Evolutionary conservation across 2,888 invertebrate genomes (phyloP).

Genomic region (Campaea margaritaria): DNA sequence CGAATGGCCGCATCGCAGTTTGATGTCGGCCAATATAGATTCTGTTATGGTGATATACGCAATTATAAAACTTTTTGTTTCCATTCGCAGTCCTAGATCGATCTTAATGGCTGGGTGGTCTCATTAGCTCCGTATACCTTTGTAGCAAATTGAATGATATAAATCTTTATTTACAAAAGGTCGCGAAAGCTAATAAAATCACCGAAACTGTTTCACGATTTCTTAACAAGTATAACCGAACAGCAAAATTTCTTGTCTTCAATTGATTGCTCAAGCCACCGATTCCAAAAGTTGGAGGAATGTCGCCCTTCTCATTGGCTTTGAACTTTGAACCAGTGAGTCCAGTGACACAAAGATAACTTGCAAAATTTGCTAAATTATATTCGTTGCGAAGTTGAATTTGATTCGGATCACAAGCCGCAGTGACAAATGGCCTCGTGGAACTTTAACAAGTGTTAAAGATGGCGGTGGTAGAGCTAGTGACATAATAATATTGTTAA

Average conservation of each 20-base stretch:
- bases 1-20: constrained; percentile 67
- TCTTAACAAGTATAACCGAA: constrained; percentile 6
- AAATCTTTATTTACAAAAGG: constrained; percentile 22
- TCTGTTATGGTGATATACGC: constrained; percentile 62
- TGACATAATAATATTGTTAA: no score
- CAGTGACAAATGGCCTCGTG: no score
- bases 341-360: constrained; percentile 5
- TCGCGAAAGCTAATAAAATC: background rate
- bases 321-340: background rate
- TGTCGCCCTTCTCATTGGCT: background rate
- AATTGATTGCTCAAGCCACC: constrained; percentile 8
- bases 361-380: constrained; percentile 6
- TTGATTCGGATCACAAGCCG: constrained; percentile 6
- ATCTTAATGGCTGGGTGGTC: constrained; percentile 39
- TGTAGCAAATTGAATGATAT: constrained; percentile 25
- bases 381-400: constrained; percentile 5
- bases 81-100: constrained; percentile 40
- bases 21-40: constrained; percentile 71
- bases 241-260: constrained; percentile 9
- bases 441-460: no score
- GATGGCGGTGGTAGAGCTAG: no score
- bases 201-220: background rate
- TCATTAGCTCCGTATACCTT: constrained; percentile 15
- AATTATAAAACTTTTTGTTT: constrained; percentile 60
- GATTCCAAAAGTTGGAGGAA: constrained; percentile 11